Evolutionary conservation across 2,113 vertebrate genomes (phyloP).

Genomic region (Vanacampus margaritifer): DNA sequence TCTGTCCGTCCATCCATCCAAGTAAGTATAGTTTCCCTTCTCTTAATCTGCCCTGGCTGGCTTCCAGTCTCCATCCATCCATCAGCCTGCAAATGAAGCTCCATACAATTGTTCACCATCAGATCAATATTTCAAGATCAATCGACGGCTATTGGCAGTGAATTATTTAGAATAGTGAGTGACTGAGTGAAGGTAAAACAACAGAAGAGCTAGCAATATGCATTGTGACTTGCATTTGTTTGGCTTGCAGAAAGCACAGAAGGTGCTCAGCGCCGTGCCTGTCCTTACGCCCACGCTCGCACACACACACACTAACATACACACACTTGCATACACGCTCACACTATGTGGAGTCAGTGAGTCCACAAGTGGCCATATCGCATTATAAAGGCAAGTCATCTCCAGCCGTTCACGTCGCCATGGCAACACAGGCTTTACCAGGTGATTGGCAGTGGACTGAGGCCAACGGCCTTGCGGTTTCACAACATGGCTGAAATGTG

Average conservation of each 20-base stretch:
- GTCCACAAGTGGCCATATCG: slow-evolving; percentile 36
- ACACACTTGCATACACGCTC: slow-evolving; percentile 37
- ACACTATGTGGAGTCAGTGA: slow-evolving; percentile 32
- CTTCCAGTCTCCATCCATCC: not conserved
- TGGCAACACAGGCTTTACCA: slow-evolving; percentile 56
- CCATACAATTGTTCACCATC: slow-evolving; percentile 14
- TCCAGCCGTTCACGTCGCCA: slow-evolving; percentile 48
- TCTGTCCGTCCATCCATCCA: not conserved
- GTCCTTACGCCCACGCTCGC: slow-evolving; percentile 43
- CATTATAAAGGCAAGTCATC: slow-evolving; percentile 34
- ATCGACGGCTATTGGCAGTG: not conserved
- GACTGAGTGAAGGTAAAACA: not conserved
- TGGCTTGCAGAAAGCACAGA: slow-evolving; percentile 56
- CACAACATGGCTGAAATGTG: slow-evolving; percentile 1
- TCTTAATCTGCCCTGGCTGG: not conserved
- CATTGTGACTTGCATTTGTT: slow-evolving; percentile 14
- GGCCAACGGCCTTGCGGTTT: slow-evolving; percentile 27
- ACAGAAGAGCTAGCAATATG: not conserved
- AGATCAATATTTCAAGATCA: slow-evolving; percentile 7
- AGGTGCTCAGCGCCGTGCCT: slow-evolving; percentile 55
- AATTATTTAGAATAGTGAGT: slow-evolving; percentile 4
- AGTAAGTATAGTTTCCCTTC: no score
- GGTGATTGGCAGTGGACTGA: slow-evolving; percentile 33
- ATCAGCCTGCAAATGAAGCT: not conserved
- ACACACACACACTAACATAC: slow-evolving; percentile 40